Percentiles rank a stretch among this genome's conserved stretches.
phyloP scores from a whole-genome alignment of 2,888 invertebrate genomes.

The Noctua fimbriata region DNA sequence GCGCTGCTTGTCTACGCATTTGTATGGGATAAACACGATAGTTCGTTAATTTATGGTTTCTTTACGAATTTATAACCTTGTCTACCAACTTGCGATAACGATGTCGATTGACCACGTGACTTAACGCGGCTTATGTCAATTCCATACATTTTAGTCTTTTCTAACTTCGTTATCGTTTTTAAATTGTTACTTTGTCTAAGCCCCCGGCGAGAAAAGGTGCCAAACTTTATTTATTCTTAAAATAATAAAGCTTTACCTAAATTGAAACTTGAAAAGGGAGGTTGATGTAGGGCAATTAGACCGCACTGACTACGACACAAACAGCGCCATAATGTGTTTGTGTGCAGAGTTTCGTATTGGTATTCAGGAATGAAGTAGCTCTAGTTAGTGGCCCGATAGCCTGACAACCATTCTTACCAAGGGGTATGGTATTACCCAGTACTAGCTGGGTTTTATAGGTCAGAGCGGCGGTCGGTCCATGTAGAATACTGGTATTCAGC shows the following conservation, averaged over 20 bases:
- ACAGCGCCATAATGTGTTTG: neutral
- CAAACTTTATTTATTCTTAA: neutral
- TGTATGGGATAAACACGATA: too few relatives aligned
- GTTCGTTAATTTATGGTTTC: too few relatives aligned
- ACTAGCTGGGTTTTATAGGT: neutral
- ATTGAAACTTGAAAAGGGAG: neutral
- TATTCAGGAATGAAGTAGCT: neutral
- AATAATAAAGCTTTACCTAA: neutral
- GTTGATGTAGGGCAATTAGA: constrained; percentile 20
- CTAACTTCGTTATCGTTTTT: too few relatives aligned
- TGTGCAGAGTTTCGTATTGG: neutral
- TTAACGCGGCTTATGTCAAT: too few relatives aligned
- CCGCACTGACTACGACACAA: constrained; percentile 2
- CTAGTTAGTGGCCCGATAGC: neutral
- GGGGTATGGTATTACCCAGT: neutral
- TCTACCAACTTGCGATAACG: too few relatives aligned
- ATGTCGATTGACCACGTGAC: too few relatives aligned
- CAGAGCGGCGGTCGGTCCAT: neutral
- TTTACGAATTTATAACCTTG: too few relatives aligned
- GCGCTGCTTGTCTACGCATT: too few relatives aligned
- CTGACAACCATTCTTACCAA: neutral
- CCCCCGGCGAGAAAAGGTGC: neutral
- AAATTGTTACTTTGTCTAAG: too few relatives aligned
- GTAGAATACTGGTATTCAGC: neutral
- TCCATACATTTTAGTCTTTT: too few relatives aligned